Evolutionary conservation across 2,113 vertebrate genomes (phyloP).

Genomic region (Rhinichthys klamathensis): DNA sequence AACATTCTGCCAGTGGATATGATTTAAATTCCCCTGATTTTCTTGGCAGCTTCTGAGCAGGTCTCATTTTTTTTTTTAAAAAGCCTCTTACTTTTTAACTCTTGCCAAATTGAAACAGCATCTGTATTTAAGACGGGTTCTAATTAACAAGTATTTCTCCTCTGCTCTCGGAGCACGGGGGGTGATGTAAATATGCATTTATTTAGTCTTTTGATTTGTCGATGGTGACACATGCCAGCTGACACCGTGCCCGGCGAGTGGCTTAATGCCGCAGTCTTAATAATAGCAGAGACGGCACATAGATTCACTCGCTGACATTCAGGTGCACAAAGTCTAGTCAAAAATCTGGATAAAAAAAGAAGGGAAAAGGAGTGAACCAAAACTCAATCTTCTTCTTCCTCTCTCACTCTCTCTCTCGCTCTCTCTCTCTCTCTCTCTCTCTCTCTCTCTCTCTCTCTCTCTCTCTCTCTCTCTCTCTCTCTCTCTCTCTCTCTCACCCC

Average conservation of each 20-base stretch:
- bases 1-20: constrained; percentile 74
- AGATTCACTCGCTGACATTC: constrained; percentile 69
- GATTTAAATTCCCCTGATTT: constrained; percentile 73
- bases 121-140: constrained; percentile 74
- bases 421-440: constrained; percentile 4
- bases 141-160: constrained; percentile 70
- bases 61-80: constrained; percentile 68
- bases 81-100: constrained; percentile 70
- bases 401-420: constrained; percentile 12
- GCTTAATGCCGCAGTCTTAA: constrained; percentile 73
- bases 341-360: constrained; percentile 48
- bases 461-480: constrained; percentile 11
- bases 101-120: constrained; percentile 75
- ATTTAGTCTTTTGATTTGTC: constrained; percentile 74
- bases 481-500: neutral
- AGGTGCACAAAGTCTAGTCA: constrained; percentile 70
- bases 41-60: constrained; percentile 72
- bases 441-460: neutral
- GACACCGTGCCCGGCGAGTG: constrained; percentile 70
- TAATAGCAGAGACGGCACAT: constrained; percentile 66
- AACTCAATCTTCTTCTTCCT: constrained; percentile 55
- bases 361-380: constrained; percentile 46
- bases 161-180: constrained; percentile 60
- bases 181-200: constrained; percentile 75
- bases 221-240: constrained; percentile 76